phyloP scores from a whole-genome alignment of 2,113 vertebrate species.

The Daboia siamensis region DNA sequence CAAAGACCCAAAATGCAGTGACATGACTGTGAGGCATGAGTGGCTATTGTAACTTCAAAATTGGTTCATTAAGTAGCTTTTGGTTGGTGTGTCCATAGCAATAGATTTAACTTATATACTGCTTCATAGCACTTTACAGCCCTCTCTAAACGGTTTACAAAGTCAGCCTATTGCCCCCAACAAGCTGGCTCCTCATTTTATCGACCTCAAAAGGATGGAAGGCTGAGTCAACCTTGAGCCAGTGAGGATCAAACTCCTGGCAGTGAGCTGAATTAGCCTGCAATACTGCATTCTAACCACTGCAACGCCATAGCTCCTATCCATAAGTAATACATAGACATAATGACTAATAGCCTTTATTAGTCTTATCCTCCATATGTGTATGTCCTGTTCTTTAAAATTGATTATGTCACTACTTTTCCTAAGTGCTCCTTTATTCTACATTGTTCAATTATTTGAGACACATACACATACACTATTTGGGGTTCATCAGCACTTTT shows the following conservation, averaged over 20 bases:
- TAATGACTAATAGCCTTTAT: neutral
- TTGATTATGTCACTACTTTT: neutral
- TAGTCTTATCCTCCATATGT: neutral
- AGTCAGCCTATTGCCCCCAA: neutral
- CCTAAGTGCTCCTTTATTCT: neutral
- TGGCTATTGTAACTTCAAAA: neutral
- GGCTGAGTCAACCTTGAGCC: neutral
- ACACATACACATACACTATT: neutral
- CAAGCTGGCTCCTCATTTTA: neutral
- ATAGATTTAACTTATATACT: too few species aligned
- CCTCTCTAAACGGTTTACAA: neutral
- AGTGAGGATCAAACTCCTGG: neutral
- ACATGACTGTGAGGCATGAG: neutral
- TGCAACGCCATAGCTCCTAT: neutral
- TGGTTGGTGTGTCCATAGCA: neutral
- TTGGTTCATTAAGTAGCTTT: neutral
- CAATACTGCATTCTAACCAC: neutral
- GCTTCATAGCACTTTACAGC: neutral
- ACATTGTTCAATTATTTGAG: conserved; percentile 14
- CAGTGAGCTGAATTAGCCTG: neutral
- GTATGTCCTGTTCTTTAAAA: neutral
- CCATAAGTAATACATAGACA: neutral
- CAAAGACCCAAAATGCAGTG: neutral
- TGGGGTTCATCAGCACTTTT: neutral
- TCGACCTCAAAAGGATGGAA: neutral